Conservation (phyloP, 2,113 vertebrate genomes). For the Heptranchias perlo region DNA sequence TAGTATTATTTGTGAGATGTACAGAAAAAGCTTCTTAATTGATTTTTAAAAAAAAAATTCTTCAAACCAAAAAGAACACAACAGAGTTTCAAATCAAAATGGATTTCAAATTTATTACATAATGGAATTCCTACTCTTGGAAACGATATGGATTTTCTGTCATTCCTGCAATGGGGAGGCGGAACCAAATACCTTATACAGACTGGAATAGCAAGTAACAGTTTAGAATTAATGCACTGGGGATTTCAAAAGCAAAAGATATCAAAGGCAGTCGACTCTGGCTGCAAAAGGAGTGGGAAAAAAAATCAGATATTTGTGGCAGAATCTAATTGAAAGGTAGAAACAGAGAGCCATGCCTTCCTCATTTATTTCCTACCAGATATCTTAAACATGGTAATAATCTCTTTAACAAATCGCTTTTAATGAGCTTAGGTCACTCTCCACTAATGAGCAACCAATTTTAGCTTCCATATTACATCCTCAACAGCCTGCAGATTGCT, state of each 20-base stretch:
- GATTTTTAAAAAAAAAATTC: slow-evolving; percentile 58
- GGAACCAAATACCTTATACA: slow-evolving; percentile 43
- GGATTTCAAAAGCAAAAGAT: slow-evolving; percentile 13
- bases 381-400: slow-evolving; percentile 34
- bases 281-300: not conserved
- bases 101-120: slow-evolving; percentile 79
- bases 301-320: not conserved
- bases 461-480: slow-evolving; percentile 17
- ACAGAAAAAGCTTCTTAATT: slow-evolving; percentile 64
- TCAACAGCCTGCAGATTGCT: slow-evolving; percentile 31
- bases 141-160: slow-evolving; percentile 76
- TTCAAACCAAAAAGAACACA: slow-evolving; percentile 1
- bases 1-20: slow-evolving; percentile 71
- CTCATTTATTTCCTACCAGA: not conserved
- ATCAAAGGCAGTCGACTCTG: not conserved
- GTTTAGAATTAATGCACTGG: slow-evolving; percentile 58
- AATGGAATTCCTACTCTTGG: slow-evolving; percentile 73
- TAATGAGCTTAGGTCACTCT: slow-evolving; percentile 34
- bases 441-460: slow-evolving; percentile 17
- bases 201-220: slow-evolving; percentile 49
- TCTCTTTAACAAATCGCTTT: slow-evolving; percentile 34
- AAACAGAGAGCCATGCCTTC: not conserved
- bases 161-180: slow-evolving; percentile 58
- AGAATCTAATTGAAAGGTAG: not conserved
- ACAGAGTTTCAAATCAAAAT: slow-evolving; percentile 72